Evolutionary conservation across 2,113 vertebrate genomes (phyloP).

Genomic region (Neolamprologus devosi): DNA sequence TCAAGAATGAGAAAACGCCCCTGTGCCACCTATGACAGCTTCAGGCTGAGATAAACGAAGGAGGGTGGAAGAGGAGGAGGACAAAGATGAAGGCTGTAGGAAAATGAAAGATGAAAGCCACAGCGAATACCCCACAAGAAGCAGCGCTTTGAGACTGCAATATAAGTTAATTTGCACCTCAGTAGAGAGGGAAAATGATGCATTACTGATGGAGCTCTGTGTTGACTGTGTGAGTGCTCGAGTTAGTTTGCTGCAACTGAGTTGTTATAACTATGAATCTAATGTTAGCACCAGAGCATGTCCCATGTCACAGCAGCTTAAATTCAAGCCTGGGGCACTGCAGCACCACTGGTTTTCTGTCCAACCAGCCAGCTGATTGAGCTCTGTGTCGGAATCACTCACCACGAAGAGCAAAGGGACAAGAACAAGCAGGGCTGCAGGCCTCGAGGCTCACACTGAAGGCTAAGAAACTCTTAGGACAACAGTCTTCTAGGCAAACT

Average conservation of each 20-base stretch:
- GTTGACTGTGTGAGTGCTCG: neutral
- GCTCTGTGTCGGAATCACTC: neutral
- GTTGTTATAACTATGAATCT: neutral
- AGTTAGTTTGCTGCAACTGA: neutral
- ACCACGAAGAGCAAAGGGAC: neutral
- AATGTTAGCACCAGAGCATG: constrained; percentile 11
- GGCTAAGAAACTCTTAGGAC: neutral
- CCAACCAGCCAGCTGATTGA: neutral
- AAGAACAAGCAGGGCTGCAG: neutral
- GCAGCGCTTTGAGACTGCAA: neutral
- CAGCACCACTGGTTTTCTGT: constrained; percentile 1
- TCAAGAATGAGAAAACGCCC: constrained; percentile 1
- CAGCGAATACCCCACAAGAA: neutral
- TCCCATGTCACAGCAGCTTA: constrained; percentile 13
- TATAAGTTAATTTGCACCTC: constrained; percentile 13
- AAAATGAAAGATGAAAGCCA: constrained; percentile 6
- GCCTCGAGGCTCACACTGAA: neutral
- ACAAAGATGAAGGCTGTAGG: constrained; percentile 20
- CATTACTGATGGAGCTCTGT: neutral
- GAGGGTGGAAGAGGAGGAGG: neutral
- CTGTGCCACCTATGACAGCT: constrained; percentile 9
- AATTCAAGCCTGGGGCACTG: constrained; percentile 20
- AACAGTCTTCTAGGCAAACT: neutral
- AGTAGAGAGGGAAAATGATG: neutral
- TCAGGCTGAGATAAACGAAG: constrained; percentile 6